phyloP scores from a whole-genome alignment of 1,140 invertebrate genomes.

The Zaprionus kolodkinae region DNA sequence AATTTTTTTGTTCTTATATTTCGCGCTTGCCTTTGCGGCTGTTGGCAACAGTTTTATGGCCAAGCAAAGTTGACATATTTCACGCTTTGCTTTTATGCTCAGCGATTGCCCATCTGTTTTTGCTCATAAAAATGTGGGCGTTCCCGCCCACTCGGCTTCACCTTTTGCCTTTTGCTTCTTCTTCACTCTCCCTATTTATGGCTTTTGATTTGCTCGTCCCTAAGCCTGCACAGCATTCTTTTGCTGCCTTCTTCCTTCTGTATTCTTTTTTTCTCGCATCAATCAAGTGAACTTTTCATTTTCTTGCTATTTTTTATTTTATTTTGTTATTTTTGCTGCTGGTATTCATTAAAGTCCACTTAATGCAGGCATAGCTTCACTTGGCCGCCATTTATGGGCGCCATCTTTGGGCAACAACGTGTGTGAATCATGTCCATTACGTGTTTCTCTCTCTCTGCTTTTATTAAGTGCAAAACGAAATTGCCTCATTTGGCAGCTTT shows the following conservation, averaged over 20 bases:
- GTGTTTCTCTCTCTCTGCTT: slow-evolving; percentile 35
- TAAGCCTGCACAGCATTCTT: neutral
- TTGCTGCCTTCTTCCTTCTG: neutral
- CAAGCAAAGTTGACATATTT: slow-evolving; percentile 47
- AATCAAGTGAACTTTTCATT: slow-evolving; percentile 21
- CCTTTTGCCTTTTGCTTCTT: neutral
- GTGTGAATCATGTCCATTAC: slow-evolving; percentile 57
- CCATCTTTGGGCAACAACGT: slow-evolving; percentile 36
- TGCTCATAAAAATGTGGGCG: slow-evolving; percentile 45
- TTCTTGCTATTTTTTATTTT: neutral
- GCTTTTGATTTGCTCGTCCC: slow-evolving; percentile 1
- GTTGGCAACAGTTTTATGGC: slow-evolving; percentile 46
- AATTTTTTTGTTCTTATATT: slow-evolving; percentile 23
- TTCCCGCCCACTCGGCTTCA: neutral
- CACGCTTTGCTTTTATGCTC: slow-evolving; percentile 51
- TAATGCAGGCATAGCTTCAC: slow-evolving; percentile 31
- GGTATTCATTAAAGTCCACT: slow-evolving; percentile 52
- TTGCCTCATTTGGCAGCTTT: slow-evolving; percentile 56
- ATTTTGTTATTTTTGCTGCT: slow-evolving; percentile 23
- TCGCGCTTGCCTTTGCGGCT: slow-evolving; percentile 21
- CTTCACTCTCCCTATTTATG: neutral
- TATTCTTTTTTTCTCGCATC: neutral
- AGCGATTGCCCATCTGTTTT: slow-evolving; percentile 16
- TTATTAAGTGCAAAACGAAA: slow-evolving; percentile 78
- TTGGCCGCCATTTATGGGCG: slow-evolving; percentile 11